Percentiles rank a stretch among this genome's conserved stretches.
Evolutionary conservation across 2,113 vertebrate species (phyloP).

Genomic region (Furnarius figulus): DNA sequence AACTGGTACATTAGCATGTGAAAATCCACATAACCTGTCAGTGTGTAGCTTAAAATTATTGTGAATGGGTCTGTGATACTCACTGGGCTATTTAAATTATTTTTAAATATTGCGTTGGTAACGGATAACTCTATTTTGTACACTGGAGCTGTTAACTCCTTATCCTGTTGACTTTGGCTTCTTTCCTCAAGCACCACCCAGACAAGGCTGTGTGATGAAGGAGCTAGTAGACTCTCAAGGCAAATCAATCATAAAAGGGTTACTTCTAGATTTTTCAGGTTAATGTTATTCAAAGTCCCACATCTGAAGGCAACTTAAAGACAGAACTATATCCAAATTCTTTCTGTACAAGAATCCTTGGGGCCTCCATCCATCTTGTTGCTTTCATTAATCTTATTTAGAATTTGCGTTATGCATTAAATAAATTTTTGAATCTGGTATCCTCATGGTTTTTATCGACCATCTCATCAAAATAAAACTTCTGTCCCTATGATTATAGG

Average conservation of each 20-base stretch:
- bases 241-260: neutral
- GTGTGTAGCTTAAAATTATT: constrained; percentile 27
- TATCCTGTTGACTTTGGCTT: constrained; percentile 62
- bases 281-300: neutral
- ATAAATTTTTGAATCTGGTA: neutral
- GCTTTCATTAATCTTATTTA: neutral
- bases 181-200: neutral
- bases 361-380: neutral
- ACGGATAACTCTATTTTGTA: constrained; percentile 4
- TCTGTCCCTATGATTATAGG: neutral
- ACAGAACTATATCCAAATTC: neutral
- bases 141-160: constrained; percentile 35
- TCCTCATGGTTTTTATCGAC: neutral
- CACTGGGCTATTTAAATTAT: constrained; percentile 35
- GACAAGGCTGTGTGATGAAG: neutral
- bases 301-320: neutral
- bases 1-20: constrained; percentile 57
- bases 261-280: neutral
- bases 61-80: neutral
- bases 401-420: neutral
- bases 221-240: neutral
- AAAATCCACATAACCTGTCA: constrained; percentile 52
- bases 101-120: constrained; percentile 38
- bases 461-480: neutral
- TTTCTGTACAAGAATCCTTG: neutral